Percentiles rank a stretch among this genome's conserved stretches.
Evolutionary conservation across 2,113 vertebrate genomes (phyloP).

Genomic region (Tursiops truncatus): DNA sequence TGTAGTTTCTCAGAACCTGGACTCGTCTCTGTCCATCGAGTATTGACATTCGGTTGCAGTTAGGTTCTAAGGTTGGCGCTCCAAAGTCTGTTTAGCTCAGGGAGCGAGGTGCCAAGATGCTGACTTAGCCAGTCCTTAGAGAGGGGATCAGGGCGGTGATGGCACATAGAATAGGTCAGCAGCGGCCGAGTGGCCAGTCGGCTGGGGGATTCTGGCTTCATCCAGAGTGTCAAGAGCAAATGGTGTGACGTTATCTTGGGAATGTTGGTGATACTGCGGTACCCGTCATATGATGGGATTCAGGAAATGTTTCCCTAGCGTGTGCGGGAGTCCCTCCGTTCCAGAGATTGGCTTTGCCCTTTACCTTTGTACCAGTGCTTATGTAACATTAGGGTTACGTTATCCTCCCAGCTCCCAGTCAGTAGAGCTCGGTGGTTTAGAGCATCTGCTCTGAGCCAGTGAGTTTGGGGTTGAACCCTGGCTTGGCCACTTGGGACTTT

Average conservation of each 20-base stretch:
- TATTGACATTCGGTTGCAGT: background rate
- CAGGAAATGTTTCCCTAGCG: background rate
- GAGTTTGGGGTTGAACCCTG: background rate
- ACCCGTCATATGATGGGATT: no score
- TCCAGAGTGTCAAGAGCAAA: background rate
- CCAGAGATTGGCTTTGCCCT: background rate
- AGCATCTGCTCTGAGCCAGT: background rate
- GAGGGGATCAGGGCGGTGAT: background rate
- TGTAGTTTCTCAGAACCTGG: background rate
- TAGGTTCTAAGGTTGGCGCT: background rate
- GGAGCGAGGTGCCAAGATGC: background rate
- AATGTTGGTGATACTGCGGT: background rate
- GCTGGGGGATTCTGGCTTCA: accelerated
- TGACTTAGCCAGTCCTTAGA: background rate
- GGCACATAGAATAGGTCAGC: background rate
- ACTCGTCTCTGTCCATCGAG: background rate
- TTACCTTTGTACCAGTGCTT: background rate
- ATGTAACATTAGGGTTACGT: background rate
- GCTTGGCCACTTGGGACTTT: background rate
- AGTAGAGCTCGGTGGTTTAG: background rate
- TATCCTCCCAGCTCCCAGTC: background rate
- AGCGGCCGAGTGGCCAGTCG: background rate
- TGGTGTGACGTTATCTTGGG: background rate
- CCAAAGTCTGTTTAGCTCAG: background rate
- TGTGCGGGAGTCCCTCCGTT: background rate